Percentiles rank a stretch among this genome's conserved stretches.
These are phyloP conservation scores for Neodontobutis hainanensis DNA, from an alignment of 2,113 vertebrate genomes.

Conservation along the genomic window DNA sequence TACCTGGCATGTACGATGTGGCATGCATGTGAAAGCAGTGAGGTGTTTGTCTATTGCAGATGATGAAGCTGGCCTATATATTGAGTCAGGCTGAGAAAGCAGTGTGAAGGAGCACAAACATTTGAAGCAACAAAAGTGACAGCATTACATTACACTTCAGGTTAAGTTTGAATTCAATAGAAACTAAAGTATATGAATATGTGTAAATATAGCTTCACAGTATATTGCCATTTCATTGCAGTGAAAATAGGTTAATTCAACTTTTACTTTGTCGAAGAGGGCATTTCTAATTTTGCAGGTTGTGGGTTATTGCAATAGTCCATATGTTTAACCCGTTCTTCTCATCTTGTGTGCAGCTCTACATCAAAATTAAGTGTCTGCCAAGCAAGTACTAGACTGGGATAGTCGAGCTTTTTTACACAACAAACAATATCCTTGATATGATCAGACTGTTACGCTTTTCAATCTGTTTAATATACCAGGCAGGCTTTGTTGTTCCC, in stretches of 20 bases:
- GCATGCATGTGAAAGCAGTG: conserved; percentile 78
- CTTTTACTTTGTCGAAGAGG: no score
- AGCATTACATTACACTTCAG: conserved; percentile 15
- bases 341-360: not conserved
- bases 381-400: no score
- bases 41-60: conserved; percentile 73
- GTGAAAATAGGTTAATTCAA: no score
- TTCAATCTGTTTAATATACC: conserved; percentile 52
- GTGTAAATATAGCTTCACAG: not conserved
- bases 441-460: conserved; percentile 14
- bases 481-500: conserved; percentile 14
- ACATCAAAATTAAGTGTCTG: not conserved
- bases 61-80: conserved; percentile 73
- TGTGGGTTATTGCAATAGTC: no score
- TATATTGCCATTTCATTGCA: no score
- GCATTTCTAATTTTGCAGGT: no score
- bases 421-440: no score
- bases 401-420: no score
- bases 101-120: conserved; percentile 40
- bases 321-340: no score
- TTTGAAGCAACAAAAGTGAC: conserved; percentile 21
- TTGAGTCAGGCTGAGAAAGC: conserved; percentile 74
- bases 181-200: no score
- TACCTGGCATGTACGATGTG: conserved; percentile 76
- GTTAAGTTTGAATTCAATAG: conserved; percentile 20